Conservation (phyloP, 2,797 vertebrate genomes). For the Bryconaethiops microstoma region DNA sequence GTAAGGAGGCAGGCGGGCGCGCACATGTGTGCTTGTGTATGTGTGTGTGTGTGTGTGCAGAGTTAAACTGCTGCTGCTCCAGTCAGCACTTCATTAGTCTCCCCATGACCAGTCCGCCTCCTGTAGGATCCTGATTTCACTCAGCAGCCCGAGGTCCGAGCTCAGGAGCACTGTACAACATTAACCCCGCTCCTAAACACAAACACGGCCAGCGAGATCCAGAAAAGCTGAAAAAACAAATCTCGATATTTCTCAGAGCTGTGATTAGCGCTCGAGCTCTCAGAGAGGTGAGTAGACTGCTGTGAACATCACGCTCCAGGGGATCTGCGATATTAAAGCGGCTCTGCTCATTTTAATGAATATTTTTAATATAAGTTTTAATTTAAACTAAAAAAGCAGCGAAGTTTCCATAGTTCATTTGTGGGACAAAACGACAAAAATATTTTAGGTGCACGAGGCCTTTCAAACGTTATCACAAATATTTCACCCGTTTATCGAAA, state of each 20-base stretch:
- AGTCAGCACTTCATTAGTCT: constrained; percentile 56
- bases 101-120: constrained; percentile 26
- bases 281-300: constrained; percentile 7
- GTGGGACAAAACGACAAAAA: too few species aligned
- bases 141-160: neutral
- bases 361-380: too few species aligned
- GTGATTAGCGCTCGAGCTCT: constrained; percentile 6
- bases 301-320: too few species aligned
- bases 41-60: constrained; percentile 14
- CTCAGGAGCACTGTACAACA: neutral
- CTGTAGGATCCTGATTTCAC: constrained; percentile 34
- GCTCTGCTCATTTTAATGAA: too few species aligned
- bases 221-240: neutral
- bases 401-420: too few species aligned
- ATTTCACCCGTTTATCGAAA: too few species aligned
- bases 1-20: constrained; percentile 1
- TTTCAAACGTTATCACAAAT: too few species aligned
- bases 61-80: constrained; percentile 46
- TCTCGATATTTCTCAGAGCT: neutral
- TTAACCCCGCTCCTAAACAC: neutral
- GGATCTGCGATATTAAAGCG: too few species aligned
- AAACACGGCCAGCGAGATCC: neutral
- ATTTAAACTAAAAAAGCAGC: too few species aligned
- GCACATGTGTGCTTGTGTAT: constrained; percentile 9
- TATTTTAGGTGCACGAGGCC: too few species aligned